Evolutionary conservation across 2,797 vertebrate genomes (phyloP).

Genomic region (Pangasius mekongensis): DNA sequence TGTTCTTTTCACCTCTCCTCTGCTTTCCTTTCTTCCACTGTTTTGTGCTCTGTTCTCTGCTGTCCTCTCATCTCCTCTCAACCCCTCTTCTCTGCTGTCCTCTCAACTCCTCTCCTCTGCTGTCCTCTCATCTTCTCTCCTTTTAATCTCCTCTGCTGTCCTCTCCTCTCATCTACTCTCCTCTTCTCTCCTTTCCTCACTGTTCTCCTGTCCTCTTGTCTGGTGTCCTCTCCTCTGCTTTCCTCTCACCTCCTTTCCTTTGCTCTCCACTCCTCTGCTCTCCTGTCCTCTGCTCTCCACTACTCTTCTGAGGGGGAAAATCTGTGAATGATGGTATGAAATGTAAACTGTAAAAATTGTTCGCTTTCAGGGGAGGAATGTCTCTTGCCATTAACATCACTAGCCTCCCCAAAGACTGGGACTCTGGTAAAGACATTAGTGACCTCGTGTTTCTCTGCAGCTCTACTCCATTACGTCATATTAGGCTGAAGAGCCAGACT

Average conservation of each 20-base stretch:
- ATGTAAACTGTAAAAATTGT: slow-evolving; percentile 29
- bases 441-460: slow-evolving; percentile 51
- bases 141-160: too few relatives aligned
- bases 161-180: not conserved
- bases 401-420: slow-evolving; percentile 52
- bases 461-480: slow-evolving; percentile 71
- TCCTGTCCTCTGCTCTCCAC: not conserved
- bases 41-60: too few relatives aligned
- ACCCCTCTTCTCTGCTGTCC: not conserved
- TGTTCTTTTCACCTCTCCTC: not conserved
- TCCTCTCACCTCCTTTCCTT: not conserved
- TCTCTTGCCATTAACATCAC: slow-evolving; percentile 36
- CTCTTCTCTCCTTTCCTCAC: not conserved
- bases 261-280: not conserved
- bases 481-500: slow-evolving; percentile 60
- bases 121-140: too few relatives aligned
- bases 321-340: slow-evolving; percentile 27
- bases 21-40: too few relatives aligned
- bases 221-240: not conserved
- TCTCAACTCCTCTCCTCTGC: too few relatives aligned
- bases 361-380: slow-evolving; percentile 27
- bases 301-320: not conserved
- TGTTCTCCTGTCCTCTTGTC: not conserved
- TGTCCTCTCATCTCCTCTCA: not conserved
- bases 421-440: slow-evolving; percentile 66